A percentile compares a stretch with the other conserved stretches of the same genome.
phyloP scores from a whole-genome alignment of 2,113 vertebrate genomes.

The Gasterosteus nipponicus region DNA sequence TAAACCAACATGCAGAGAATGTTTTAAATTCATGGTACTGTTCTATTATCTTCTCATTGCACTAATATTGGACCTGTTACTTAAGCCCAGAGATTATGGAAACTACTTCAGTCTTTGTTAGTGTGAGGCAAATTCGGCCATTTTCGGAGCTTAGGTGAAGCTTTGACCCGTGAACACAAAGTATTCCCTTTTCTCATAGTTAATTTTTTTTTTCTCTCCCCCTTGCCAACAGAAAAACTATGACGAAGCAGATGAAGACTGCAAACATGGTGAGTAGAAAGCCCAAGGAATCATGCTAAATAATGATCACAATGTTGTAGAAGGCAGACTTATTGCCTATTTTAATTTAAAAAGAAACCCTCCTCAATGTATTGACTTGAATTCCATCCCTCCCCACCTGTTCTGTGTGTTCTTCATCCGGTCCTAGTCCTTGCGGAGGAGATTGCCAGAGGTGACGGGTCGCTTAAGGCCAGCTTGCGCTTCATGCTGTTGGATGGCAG shows the following conservation, averaged over 20 bases:
- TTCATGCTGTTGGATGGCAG: constrained; percentile 95
- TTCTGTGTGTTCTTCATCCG: constrained; percentile 40
- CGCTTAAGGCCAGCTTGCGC: constrained; percentile 90
- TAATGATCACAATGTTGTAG: background rate
- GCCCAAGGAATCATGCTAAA: too few species aligned
- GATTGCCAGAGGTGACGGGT: constrained; percentile 87
- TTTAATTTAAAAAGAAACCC: too few species aligned
- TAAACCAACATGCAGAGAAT: constrained; percentile 19
- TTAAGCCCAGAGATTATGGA: constrained; percentile 41
- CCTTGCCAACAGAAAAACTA: constrained; percentile 93
- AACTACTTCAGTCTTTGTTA: constrained; percentile 47
- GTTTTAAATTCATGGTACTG: constrained; percentile 6
- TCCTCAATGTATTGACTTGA: background rate
- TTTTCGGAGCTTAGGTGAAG: constrained; percentile 32
- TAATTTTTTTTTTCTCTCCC: constrained; percentile 46
- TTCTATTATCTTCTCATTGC: constrained; percentile 32
- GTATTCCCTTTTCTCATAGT: constrained; percentile 38
- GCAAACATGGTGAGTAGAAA: constrained; percentile 91
- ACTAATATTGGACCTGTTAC: constrained; percentile 49
- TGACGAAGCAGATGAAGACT: constrained; percentile 98
- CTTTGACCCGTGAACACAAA: constrained; percentile 22
- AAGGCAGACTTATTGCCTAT: background rate
- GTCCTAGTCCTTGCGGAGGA: constrained; percentile 91
- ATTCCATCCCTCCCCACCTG: background rate
- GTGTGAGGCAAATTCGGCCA: constrained; percentile 30